Evolutionary conservation across 2,113 vertebrate species (phyloP).

Genomic region (Pteruthius melanotis): DNA sequence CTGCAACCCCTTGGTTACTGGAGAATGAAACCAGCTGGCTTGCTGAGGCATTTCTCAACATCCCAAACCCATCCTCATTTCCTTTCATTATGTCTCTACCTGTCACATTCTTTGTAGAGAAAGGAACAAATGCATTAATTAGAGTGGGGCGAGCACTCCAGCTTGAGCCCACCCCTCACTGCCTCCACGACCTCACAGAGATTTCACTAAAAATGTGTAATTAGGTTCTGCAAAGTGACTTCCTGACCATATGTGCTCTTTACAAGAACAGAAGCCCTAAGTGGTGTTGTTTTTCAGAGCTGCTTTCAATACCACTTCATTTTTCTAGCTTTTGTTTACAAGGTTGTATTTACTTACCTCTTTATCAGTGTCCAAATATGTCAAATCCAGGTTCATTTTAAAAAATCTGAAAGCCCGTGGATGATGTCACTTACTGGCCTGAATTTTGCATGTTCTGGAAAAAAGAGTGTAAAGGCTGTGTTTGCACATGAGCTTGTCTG

Average conservation of each 20-base stretch:
- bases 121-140: not conserved
- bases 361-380: not conserved
- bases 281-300: not conserved
- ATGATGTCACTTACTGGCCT: not conserved
- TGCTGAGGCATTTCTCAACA: not conserved
- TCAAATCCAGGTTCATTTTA: not conserved
- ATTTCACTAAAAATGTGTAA: not conserved
- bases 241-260: not conserved
- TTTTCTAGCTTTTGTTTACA: constrained; percentile 3
- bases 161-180: not conserved
- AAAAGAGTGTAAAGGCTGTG: not conserved
- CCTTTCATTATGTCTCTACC: not conserved
- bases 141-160: not conserved
- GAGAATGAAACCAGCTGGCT: not conserved
- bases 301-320: not conserved
- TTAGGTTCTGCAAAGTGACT: not conserved
- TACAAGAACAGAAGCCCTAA: not conserved
- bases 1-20: not conserved
- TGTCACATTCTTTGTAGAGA: not conserved
- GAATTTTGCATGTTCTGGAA: not conserved
- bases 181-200: not conserved
- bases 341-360: not conserved
- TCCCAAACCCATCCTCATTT: not conserved
- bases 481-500: not conserved
- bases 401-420: not conserved